Evolutionary conservation across 2,797 vertebrate genomes (phyloP), one percentile per base, ranked within the genome.

Genomic region (Oryzias sinensis): DNA sequence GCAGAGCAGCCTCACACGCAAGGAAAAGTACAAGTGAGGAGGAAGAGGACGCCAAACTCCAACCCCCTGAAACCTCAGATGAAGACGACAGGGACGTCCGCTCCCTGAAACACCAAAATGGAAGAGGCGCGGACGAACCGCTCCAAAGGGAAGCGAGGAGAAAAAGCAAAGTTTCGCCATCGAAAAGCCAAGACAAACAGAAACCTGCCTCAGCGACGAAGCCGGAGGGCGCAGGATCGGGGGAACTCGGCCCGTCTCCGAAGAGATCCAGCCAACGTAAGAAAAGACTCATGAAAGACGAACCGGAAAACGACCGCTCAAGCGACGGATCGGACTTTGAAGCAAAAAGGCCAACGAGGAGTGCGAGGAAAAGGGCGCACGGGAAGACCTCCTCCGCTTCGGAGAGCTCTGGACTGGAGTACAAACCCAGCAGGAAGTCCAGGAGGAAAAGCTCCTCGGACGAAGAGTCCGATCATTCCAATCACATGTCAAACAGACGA

Each of bases 21-120:
- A 85, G 59, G 54, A 89, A 85, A 65, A 87, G 70, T 29, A 85
- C 65, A 59, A 90, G 82, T 25, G 88, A 91, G 24, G 77, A 69
- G 11, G 84, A 87, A 13, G 68, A 87, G 5, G 83, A 81, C 47
- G 45, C 53, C 45, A 40, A 55, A 53, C 59, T 22, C 41, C 80
- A 65, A 58, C 65, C 49, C 67, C 59, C 66, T 11, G 57, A 69
- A 25, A 89, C 79, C 70, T 92, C 91, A 0, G 87, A 90, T 9
- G 87, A 91, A 44, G 88, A 91, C 25, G 80, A 79, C 3, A 69
- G 75, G 44, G 62, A 68, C 37, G 47, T 47, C n/a, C 45, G 22
- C 62, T 51, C 73, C 53, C 74, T 76, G 41, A 89, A 83, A 46
- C 86, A 91, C 61, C 92, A 91, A 72, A 93, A 93, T 17, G 92